Conservation (phyloP, 2,888 invertebrate genomes). For the Bugula neritina region DNA sequence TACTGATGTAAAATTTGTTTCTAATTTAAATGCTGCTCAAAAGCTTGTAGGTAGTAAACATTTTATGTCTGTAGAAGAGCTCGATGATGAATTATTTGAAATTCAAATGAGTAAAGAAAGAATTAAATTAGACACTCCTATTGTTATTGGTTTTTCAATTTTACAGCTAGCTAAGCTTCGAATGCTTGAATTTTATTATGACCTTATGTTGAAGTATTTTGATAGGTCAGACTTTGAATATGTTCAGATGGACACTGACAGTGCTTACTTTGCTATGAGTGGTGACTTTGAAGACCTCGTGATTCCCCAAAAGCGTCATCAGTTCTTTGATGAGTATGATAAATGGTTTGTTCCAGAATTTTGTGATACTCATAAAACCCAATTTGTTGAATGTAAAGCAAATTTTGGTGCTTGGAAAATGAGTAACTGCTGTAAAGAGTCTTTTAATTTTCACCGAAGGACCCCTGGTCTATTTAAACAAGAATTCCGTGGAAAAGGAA, state of each 20-base stretch:
- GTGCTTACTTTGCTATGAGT: neutral
- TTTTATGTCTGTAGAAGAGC: neutral
- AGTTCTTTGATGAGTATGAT: neutral
- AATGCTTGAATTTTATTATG: conserved; percentile 4
- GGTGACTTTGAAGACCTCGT: neutral
- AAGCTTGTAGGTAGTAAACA: neutral
- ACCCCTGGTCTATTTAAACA: conserved; percentile 3
- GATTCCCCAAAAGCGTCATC: neutral
- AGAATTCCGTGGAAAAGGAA: neutral
- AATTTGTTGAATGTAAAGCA: neutral
- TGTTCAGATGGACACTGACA: neutral
- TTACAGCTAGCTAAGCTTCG: neutral
- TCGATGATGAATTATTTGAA: neutral
- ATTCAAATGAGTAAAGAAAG: neutral
- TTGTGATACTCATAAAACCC: neutral
- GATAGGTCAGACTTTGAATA: neutral
- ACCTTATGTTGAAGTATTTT: neutral
- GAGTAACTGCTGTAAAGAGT: neutral
- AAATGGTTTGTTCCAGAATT: neutral
- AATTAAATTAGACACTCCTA: neutral
- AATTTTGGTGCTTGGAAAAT: neutral
- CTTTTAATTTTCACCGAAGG: neutral
- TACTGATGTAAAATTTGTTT: neutral
- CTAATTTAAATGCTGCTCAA: neutral
- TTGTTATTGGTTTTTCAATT: neutral